Evolutionary conservation across 2,113 vertebrate species (phyloP), one percentile per base, ranked within the genome.

Genomic region (Scortum barcoo): DNA sequence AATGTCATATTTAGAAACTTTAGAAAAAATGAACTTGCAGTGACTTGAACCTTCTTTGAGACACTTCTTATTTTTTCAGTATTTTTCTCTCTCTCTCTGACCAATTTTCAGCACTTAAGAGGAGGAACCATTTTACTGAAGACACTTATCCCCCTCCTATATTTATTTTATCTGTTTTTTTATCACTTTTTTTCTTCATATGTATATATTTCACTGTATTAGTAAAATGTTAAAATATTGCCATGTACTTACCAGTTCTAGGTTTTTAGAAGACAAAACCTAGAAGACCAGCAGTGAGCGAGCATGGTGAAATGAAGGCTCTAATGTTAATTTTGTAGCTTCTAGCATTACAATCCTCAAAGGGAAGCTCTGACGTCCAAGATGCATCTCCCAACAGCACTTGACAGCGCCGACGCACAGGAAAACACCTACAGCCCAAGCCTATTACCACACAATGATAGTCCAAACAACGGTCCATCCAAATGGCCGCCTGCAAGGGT

Each of bases 401-500:
- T 63, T 72, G 12, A 69, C 51, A n/a, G 22, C 40, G 69, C 60
- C 44, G 72, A 72, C 68, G 28, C 42, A 48, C 57, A 78, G 19
- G 30, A 65, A 17, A 63, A 53, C 80, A n/a, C n/a, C n/a, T n/a
- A n/a, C n/a, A n/a, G 22, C 46, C 44, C 30, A 33, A 9, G 67
- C 8, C 54, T 54, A 61, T 72, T 10, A 22, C 7, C 6, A 44
- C 61, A 50, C 26, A 69, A 70, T 72, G 46, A 69, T 13, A 80
- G 75, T 51, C 38, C n/a, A 61, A 36, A 14, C 53, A 44, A 51
- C 57, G 44, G 69, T 70, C 50, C 28, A 83, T 67, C 73, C 50
- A 75, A 78, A 69, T 20, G 40, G 24, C 22, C 57, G 30, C 68
- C 40, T 82, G 19, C 46, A 66, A 51, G 30, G 11, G 42, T 20